Conservation (phyloP, 2,797 vertebrate genomes). For the Melanogrammus aeglefinus region DNA sequence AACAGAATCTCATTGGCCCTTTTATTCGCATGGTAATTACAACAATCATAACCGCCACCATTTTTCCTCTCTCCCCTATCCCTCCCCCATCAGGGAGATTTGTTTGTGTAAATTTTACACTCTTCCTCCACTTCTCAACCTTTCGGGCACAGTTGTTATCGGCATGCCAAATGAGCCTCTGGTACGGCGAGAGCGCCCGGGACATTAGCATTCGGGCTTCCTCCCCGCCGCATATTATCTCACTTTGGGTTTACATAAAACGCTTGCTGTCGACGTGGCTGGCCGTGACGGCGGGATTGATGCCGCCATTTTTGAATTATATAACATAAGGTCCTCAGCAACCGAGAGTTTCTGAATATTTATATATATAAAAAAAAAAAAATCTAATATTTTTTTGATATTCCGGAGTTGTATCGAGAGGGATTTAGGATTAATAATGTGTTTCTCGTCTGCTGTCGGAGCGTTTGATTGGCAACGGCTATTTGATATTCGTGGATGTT, state of each 20-base stretch:
- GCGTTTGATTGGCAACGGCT: constrained; percentile 5
- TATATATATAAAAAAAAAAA: no score
- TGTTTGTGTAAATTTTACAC: constrained; percentile 66
- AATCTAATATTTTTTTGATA: constrained; percentile 64
- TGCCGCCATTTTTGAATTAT: constrained; percentile 58
- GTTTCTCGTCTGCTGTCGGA: constrained; percentile 36
- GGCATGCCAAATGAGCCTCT: constrained; percentile 65
- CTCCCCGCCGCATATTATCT: constrained; percentile 52
- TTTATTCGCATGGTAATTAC: neutral
- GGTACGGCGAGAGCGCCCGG: constrained; percentile 52
- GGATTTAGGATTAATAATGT: constrained; percentile 51
- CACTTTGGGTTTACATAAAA: constrained; percentile 74
- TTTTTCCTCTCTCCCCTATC: constrained; percentile 48
- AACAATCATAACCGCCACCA: constrained; percentile 11
- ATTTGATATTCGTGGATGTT: no score
- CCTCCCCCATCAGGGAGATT: constrained; percentile 60
- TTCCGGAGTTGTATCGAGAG: constrained; percentile 42
- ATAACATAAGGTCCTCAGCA: constrained; percentile 63
- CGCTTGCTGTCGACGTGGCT: constrained; percentile 55
- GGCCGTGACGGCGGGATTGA: no score
- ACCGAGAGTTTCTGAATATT: no score
- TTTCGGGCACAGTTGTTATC: constrained; percentile 61
- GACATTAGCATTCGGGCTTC: constrained; percentile 72
- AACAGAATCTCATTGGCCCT: no score
- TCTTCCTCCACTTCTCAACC: constrained; percentile 58